Evolutionary conservation across 53 echinoderm and acorn worm genomes (phyloP).

Genomic region (Arbacia lixula): DNA sequence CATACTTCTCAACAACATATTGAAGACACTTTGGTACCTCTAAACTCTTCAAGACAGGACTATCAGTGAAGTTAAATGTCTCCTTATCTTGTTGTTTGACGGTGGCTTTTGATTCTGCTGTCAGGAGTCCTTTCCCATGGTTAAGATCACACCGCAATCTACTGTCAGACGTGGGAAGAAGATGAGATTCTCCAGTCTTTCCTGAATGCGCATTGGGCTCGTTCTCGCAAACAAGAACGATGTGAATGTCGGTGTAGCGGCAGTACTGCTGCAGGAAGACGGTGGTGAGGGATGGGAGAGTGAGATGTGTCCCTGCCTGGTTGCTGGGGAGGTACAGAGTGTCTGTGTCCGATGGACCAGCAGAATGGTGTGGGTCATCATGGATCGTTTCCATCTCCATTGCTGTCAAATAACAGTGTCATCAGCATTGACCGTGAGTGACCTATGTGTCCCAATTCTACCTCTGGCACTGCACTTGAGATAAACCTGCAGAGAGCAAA

Average conservation of each 20-base stretch:
- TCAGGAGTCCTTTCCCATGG: neutral
- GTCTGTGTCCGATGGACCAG: neutral
- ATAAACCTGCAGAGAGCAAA: too few species aligned
- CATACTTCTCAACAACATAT: neutral
- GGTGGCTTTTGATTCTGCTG: neutral
- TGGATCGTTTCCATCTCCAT: neutral
- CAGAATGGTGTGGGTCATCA: too few species aligned
- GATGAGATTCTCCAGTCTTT: neutral
- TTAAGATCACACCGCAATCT: too few species aligned
- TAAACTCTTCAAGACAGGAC: neutral
- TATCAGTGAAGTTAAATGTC: neutral
- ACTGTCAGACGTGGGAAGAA: too few species aligned
- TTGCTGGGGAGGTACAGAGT: neutral
- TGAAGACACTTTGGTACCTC: neutral
- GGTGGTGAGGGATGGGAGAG: conserved; percentile 11
- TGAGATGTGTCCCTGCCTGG: neutral
- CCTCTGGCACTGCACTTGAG: too few species aligned
- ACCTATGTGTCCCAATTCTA: too few species aligned
- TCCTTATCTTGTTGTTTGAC: neutral
- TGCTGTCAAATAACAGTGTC: too few species aligned
- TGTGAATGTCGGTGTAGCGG: neutral
- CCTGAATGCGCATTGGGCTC: neutral
- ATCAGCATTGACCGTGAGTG: too few species aligned
- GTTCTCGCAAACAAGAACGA: neutral
- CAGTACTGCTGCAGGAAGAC: conserved; percentile 45